Evolutionary conservation across 2,888 invertebrate genomes (phyloP).

Genomic region (Apodemia mormo): DNA sequence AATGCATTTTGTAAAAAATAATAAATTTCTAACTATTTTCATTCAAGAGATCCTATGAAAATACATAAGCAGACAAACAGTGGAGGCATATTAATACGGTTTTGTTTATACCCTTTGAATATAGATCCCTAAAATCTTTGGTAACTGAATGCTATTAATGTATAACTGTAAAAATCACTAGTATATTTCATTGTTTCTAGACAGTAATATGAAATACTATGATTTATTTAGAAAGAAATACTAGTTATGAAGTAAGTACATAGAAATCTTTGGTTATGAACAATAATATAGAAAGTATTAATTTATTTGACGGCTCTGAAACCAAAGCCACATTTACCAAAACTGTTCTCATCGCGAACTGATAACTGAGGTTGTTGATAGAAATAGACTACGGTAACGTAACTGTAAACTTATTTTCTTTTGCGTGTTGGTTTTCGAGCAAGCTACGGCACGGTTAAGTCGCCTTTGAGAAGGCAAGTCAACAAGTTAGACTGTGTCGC

Average conservation of each 20-base stretch:
- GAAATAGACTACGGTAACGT: slow-evolving; percentile 27
- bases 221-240: not conserved
- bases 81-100: too few species aligned
- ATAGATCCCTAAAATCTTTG: too few species aligned
- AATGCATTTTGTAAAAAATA: too few species aligned
- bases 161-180: too few species aligned
- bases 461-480: slow-evolving; percentile 30
- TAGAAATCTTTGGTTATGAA: too few species aligned
- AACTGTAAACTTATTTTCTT: slow-evolving; percentile 26
- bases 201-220: too few species aligned
- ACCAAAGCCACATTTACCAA: slow-evolving; percentile 47
- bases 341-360: slow-evolving; percentile 39
- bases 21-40: too few species aligned
- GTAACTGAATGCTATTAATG: too few species aligned
- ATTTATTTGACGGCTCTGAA: slow-evolving; percentile 22
- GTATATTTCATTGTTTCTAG: too few species aligned
- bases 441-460: slow-evolving; percentile 26
- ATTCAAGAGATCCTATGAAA: too few species aligned
- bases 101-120: too few species aligned
- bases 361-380: slow-evolving; percentile 39
- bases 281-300: not conserved
- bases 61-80: too few species aligned
- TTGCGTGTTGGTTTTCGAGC: slow-evolving; percentile 27
- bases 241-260: not conserved
- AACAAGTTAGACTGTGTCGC: slow-evolving; percentile 32